Percentiles rank a stretch among this genome's conserved stretches.
phyloP scores from a whole-genome alignment of 2,888 invertebrate genomes.

The Ophioninae sp. region DNA sequence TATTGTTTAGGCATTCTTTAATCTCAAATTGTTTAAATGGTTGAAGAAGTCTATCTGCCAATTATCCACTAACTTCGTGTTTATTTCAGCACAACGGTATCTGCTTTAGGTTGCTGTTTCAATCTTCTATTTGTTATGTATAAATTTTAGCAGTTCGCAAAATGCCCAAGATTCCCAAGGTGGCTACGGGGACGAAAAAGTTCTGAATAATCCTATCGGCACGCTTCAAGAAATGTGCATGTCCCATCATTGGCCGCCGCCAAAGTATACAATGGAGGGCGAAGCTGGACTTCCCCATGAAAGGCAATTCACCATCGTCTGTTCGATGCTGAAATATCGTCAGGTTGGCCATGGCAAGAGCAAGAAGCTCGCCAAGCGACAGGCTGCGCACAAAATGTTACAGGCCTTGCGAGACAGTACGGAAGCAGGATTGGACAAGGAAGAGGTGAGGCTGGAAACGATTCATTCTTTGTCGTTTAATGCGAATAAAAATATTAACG shows the following conservation, averaged over 20 bases:
- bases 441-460: constrained; percentile 83
- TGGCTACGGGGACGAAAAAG: constrained; percentile 86
- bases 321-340: constrained; percentile 92
- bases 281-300: constrained; percentile 96
- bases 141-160: constrained; percentile 75
- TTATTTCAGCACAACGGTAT: too few species aligned
- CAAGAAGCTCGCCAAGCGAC: constrained; percentile 97
- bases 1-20: too few species aligned
- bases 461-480: neutral
- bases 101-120: neutral
- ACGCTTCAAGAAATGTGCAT: constrained; percentile 97
- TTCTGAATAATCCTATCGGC: constrained; percentile 96
- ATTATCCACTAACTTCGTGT: too few species aligned
- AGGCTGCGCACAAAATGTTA: constrained; percentile 98
- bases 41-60: too few species aligned
- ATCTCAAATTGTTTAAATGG: too few species aligned
- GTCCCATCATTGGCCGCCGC: constrained; percentile 97
- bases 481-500: neutral
- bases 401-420: constrained; percentile 90
- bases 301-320: constrained; percentile 95
- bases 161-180: constrained; percentile 78
- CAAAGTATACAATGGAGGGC: constrained; percentile 93
- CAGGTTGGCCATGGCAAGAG: constrained; percentile 96
- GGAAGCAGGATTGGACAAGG: constrained; percentile 88
- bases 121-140: neutral